phyloP scores from a whole-genome alignment of 2,113 vertebrate genomes.

The Albula goreensis region DNA sequence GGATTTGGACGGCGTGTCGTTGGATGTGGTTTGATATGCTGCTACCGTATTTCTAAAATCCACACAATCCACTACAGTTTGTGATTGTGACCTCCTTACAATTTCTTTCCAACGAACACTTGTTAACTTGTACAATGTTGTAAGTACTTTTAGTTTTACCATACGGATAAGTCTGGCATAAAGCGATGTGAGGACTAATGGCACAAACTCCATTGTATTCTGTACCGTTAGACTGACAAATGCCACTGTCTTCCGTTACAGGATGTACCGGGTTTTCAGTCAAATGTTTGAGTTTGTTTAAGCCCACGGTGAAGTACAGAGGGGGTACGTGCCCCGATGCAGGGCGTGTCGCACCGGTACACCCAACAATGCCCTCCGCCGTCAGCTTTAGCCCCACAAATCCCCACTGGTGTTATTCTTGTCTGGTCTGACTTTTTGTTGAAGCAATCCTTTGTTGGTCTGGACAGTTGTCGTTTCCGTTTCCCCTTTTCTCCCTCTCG shows the following conservation, averaged over 20 bases:
- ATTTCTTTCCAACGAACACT: too few relatives aligned
- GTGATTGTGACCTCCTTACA: too few relatives aligned
- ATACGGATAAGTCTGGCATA: too few relatives aligned
- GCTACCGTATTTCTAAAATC: too few relatives aligned
- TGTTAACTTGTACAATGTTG: too few relatives aligned
- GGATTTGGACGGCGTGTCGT: too few relatives aligned
- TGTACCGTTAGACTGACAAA: too few relatives aligned
- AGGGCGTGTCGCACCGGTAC: not conserved
- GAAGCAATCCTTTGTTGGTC: constrained; percentile 13
- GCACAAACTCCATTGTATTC: too few relatives aligned
- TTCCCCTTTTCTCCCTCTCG: not conserved
- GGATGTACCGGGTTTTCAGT: constrained; percentile 44
- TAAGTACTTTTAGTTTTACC: too few relatives aligned
- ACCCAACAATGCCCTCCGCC: not conserved
- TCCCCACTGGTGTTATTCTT: not conserved
- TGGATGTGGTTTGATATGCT: not conserved
- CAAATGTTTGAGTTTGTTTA: constrained; percentile 45
- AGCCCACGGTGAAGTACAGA: constrained; percentile 32
- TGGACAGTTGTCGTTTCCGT: constrained; percentile 20
- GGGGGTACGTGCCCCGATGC: not conserved
- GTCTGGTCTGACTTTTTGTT: constrained; percentile 20
- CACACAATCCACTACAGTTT: too few relatives aligned
- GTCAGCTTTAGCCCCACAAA: not conserved
- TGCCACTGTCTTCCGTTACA: too few relatives aligned
- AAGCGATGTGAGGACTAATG: too few relatives aligned